These are phyloP conservation scores for Trogon melanurus DNA, from an alignment of 2,113 vertebrate species.

Conservation along the genomic window DNA sequence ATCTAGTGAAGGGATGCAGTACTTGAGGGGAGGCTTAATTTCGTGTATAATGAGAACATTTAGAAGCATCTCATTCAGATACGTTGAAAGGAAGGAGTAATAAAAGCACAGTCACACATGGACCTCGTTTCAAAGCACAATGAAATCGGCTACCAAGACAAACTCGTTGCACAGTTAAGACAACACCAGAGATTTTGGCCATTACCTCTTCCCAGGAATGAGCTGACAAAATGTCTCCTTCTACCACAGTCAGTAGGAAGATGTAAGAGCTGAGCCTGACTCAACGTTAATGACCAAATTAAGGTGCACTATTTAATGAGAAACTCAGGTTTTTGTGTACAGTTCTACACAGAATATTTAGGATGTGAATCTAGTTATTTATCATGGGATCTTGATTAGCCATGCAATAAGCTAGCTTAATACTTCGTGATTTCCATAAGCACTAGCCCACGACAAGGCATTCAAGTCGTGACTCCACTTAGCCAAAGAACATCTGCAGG, in stretches of 20 bases:
- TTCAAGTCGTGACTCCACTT: background rate
- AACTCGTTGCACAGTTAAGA: background rate
- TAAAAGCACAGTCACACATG: background rate
- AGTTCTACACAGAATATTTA: background rate
- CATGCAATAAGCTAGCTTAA: background rate
- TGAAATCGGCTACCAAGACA: background rate
- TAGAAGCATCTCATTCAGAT: background rate
- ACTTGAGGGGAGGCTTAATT: background rate
- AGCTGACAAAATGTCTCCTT: background rate
- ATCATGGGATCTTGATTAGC: background rate
- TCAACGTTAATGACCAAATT: background rate
- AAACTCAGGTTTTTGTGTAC: background rate
- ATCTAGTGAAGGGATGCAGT: background rate
- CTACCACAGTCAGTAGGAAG: background rate
- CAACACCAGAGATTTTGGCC: background rate
- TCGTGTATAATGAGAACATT: background rate
- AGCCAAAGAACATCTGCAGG: background rate
- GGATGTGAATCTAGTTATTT: background rate
- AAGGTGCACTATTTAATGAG: background rate
- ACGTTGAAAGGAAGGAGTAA: background rate
- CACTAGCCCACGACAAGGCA: background rate
- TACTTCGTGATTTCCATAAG: background rate
- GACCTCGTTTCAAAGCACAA: background rate
- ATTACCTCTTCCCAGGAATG: background rate
- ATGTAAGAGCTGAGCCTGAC: background rate